Evolutionary conservation across 2,888 invertebrate genomes (phyloP), one percentile per base, ranked within the genome.

Genomic region (Andricus quercusramuli): DNA sequence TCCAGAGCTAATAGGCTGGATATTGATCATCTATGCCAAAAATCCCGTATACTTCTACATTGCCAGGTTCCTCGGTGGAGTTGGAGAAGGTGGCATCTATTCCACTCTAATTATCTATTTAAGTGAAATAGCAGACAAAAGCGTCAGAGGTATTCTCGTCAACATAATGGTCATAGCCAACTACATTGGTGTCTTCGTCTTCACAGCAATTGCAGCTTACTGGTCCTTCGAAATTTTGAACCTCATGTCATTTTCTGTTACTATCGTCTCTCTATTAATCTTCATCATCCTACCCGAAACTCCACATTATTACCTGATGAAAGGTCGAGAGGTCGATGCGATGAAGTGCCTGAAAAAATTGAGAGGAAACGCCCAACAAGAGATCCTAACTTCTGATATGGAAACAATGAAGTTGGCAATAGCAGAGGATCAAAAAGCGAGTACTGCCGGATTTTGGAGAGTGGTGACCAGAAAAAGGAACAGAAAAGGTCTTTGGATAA

Each of bases 41-140:
- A 51, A 74, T 56, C 74, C 74, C 2, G 15, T 37, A n/a, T 74
- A 32, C 56, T 74, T 74, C 32, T 74, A 56, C 32, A 32, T 74
- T 13, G 74, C 74, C 6, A 56, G 74, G n/a, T 74, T 74, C 32
- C 56, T 74, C 20, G 74, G 74, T 20, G 74, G 74, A 11, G 29
- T 74, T 56, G 74, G 74, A 3, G 74, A 74, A 32, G 74, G 74
- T 56, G 74, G 74, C 6, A 32, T 74, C 56, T 74, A 74, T 37
- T 74, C 74, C 13, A 74, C 74, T n/a, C 22, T 74, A 15, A 74
- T 74, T 13, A 74, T 74, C 9, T 74, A 74, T n/a, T 56, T 74
- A n/a, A 74, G 74, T 74, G 74, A 74, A 59, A 74, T 74, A n/a
- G 74, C 74, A n/a, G 74, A 74, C 32, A 74, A 74, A 15, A 74